Base-by-base conservation (phyloP, 2,113 vertebrate genomes). In the Colinus virginianus region DNA sequence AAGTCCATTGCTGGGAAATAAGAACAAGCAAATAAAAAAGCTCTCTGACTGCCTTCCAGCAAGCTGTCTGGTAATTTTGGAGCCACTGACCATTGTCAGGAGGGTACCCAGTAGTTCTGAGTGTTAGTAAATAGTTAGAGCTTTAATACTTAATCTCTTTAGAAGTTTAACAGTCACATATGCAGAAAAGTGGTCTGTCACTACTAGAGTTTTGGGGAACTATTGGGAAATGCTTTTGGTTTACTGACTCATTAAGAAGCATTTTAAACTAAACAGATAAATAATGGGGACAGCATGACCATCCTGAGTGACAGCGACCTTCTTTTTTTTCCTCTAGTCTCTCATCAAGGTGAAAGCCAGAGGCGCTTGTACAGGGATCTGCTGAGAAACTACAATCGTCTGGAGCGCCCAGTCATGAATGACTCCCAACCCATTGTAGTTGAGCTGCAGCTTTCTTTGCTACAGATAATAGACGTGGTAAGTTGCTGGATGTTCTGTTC, bases 391-490 rank as follows among this genome's bases (percentile, higher is more conserved):
- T 99, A 99, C 96, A 99, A 97, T 91, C 97, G 97, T 8, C 96
- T 99, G 80, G 98, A 99, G 88, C 97, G 98, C 36, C 98, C 98
- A 0, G 98, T 99, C 15, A 84, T 97, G 49, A 99, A 99, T 10
- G 98, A 99, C 83, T 99, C 98, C 1, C 97, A 98, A 0, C 97
- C 98, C 1, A 97, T 99, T 2, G 87, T 98, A 48, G 98, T 99
- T 0, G 98, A 98, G 45, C 98, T 99, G 13, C 98, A 98, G 66
- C 95, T 99, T 87, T 98, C 98, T 4, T 95, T 99, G 94, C 97
- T 98, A n/a, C 98, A 99, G 87, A 99, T 99, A 92, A 98, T 99
- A 48, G 98, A 99, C 0, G 98, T 99, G 98, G 98, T 99, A 95
- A 98, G 98, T 97, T 72, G 26, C 25, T n/a, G 45, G 30, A 48